phyloP scores from a whole-genome alignment of 2,888 invertebrate species.

The Apodemia duryi region DNA sequence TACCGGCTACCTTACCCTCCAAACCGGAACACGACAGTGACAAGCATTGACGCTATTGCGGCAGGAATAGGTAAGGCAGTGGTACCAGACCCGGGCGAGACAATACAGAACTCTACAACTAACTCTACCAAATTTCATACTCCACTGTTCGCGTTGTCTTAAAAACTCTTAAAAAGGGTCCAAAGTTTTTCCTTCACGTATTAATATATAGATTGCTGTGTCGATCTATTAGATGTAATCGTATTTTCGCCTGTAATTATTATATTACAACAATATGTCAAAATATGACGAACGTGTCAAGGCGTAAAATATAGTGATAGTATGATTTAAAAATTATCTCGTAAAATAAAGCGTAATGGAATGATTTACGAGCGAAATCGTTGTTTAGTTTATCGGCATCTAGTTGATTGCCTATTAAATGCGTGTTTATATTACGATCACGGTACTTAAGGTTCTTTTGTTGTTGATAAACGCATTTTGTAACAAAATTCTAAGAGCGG shows the following conservation, averaged over 20 bases:
- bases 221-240: not conserved
- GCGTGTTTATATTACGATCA: not conserved
- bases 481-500: not conserved
- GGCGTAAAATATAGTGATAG: not conserved
- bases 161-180: no score
- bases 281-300: not conserved
- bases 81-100: no score
- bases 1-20: no score
- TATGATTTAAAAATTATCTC: constrained; percentile 1
- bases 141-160: no score
- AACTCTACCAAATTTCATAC: no score
- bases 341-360: not conserved
- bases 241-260: not conserved
- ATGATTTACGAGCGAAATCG: not conserved
- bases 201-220: not conserved
- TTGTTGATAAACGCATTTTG: not conserved
- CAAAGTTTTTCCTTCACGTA: no score
- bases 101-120: no score
- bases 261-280: not conserved
- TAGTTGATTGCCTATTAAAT: not conserved
- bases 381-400: not conserved
- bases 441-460: not conserved
- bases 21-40: no score
- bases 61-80: no score
- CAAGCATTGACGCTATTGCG: no score